Evolutionary conservation across 2,113 vertebrate genomes (phyloP).

Genomic region (Erythrolamprus reginae): DNA sequence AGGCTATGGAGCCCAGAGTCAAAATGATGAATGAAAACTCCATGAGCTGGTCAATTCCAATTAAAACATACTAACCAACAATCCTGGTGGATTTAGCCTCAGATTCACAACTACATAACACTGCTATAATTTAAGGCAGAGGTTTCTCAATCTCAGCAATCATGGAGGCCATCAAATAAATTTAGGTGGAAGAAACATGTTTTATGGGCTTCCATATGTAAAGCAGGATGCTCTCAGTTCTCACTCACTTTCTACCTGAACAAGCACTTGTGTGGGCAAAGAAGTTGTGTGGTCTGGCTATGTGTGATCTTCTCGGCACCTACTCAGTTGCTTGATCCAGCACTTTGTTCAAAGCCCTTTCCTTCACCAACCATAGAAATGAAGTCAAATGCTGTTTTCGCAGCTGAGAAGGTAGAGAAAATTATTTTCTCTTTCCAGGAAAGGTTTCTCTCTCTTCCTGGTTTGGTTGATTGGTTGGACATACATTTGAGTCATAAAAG

Average conservation of each 20-base stretch:
- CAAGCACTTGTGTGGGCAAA: background rate
- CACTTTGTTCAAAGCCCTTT: background rate
- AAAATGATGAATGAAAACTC: slow-evolving; percentile 31
- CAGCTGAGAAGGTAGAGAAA: background rate
- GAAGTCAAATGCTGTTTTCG: background rate
- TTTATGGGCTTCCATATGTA: background rate
- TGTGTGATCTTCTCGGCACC: background rate
- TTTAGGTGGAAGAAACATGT: background rate
- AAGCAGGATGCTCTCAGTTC: background rate
- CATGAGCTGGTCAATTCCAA: slow-evolving; percentile 41
- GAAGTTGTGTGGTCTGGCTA: background rate
- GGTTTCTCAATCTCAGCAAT: background rate
- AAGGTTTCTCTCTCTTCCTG: background rate
- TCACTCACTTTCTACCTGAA: background rate
- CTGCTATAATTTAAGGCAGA: slow-evolving; percentile 28
- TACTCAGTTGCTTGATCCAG: background rate
- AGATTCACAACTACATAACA: slow-evolving; percentile 31
- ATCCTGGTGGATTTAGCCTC: slow-evolving; percentile 33
- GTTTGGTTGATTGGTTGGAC: background rate
- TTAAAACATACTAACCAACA: background rate
- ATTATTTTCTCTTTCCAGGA: background rate
- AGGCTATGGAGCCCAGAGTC: slow-evolving; percentile 34
- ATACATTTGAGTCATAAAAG: background rate
- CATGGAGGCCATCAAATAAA: background rate
- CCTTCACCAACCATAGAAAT: background rate